These are phyloP conservation scores for Luscinia megarhynchos DNA, from an alignment of 2,797 vertebrate species.

Conservation along the genomic window DNA sequence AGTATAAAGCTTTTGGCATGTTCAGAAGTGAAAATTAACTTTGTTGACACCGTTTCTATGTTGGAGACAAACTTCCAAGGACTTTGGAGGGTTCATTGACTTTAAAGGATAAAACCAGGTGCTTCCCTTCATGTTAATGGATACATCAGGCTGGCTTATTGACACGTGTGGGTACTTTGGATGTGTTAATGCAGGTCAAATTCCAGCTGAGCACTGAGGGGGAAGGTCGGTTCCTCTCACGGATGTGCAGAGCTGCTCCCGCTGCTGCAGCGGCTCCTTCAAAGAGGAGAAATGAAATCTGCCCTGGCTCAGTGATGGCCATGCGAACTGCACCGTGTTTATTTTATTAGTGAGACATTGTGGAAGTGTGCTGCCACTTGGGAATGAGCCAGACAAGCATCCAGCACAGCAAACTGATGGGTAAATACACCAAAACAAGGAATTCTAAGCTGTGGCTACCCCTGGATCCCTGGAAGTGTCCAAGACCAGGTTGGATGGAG, in stretches of 20 bases:
- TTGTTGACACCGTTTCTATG: neutral
- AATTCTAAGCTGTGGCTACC: neutral
- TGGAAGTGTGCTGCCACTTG: neutral
- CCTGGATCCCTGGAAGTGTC: neutral
- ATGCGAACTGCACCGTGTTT: neutral
- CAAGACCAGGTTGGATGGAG: rapidly evolving
- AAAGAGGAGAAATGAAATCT: neutral
- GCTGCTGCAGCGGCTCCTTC: rapidly evolving
- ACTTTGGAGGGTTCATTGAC: neutral
- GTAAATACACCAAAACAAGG: neutral
- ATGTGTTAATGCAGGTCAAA: conserved; percentile 40
- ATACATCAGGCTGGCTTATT: conserved; percentile 4
- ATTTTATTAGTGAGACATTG: neutral
- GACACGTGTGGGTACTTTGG: neutral
- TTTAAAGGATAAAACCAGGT: neutral
- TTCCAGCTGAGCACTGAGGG: neutral
- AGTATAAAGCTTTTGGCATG: neutral
- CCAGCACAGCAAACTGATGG: neutral
- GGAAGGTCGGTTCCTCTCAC: neutral
- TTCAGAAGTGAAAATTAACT: neutral
- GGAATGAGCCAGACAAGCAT: neutral
- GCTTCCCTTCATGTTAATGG: neutral
- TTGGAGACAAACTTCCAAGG: neutral
- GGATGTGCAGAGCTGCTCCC: neutral
- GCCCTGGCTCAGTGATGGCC: neutral